Percentiles rank a stretch among this genome's conserved stretches.
These are phyloP conservation scores for Timema cristinae DNA, from an alignment of 2,888 invertebrate genomes.

Conservation along the genomic window DNA sequence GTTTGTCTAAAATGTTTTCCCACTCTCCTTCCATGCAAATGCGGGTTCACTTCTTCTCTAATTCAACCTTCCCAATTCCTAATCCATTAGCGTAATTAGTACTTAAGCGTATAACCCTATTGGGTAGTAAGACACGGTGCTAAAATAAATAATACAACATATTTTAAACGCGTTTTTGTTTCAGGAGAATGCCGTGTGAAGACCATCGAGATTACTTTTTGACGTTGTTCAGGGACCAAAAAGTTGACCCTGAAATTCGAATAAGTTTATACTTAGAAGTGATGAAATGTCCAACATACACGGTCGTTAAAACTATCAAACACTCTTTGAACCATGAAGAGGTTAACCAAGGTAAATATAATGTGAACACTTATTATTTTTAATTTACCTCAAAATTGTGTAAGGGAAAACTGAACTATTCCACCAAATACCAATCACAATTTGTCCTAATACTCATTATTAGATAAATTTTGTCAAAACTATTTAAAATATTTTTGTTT, in stretches of 20 bases:
- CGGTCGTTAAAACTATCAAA: constrained; percentile 68
- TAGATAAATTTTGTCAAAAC: background rate
- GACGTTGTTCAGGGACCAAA: constrained; percentile 63
- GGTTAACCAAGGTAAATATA: constrained; percentile 75
- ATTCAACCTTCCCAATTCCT: too few relatives aligned
- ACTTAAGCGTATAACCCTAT: too few relatives aligned
- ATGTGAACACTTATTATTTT: background rate
- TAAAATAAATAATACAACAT: too few relatives aligned
- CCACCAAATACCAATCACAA: background rate
- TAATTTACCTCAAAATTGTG: background rate
- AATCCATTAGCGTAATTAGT: too few relatives aligned
- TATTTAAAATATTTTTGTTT: background rate
- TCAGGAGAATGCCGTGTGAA: constrained; percentile 47
- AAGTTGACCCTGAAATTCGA: constrained; percentile 76
- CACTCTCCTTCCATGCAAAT: too few relatives aligned
- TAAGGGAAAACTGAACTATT: too few relatives aligned
- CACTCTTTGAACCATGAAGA: constrained; percentile 65
- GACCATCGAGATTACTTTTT: constrained; percentile 59
- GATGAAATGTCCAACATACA: constrained; percentile 83
- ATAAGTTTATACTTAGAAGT: constrained; percentile 83
- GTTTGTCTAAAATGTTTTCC: too few relatives aligned
- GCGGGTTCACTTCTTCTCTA: too few relatives aligned
- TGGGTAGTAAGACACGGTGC: too few relatives aligned
- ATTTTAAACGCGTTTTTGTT: constrained; percentile 27
- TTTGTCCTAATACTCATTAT: background rate